Percentiles rank a stretch among this genome's conserved stretches.
Conservation (phyloP, 2,797 vertebrate genomes). For the Gephyroberyx darwinii region DNA sequence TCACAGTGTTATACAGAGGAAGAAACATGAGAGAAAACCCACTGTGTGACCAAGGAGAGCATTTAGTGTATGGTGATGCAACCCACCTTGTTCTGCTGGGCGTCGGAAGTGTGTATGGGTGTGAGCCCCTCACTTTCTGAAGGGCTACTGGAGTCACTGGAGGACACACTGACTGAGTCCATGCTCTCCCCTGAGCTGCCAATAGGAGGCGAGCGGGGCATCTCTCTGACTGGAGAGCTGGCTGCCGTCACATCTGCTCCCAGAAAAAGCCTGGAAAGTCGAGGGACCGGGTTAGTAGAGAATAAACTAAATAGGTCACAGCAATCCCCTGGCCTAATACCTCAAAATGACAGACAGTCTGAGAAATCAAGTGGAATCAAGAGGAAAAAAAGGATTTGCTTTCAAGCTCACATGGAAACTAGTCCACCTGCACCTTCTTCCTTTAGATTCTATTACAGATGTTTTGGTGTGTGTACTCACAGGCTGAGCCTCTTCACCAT, state of each 20-base stretch:
- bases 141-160: slow-evolving; percentile 89
- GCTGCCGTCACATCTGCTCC: slow-evolving; percentile 81
- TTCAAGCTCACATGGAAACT: neutral
- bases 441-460: neutral
- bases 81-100: slow-evolving; percentile 88
- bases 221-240: slow-evolving; percentile 88
- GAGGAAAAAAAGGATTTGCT: neutral
- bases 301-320: slow-evolving; percentile 38
- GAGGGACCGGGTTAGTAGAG: slow-evolving; percentile 43
- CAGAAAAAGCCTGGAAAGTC: slow-evolving; percentile 85
- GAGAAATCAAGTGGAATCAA: neutral
- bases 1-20: no score
- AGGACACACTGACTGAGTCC: slow-evolving; percentile 93
- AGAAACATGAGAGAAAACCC: neutral
- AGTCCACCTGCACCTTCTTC: neutral
- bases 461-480: slow-evolving; percentile 81
- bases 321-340: neutral
- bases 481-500: slow-evolving; percentile 97
- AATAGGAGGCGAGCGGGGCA: slow-evolving; percentile 82
- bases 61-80: neutral
- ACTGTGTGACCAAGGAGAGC: neutral
- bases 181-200: slow-evolving; percentile 94
- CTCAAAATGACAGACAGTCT: slow-evolving; percentile 13
- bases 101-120: slow-evolving; percentile 79
- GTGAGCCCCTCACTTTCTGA: slow-evolving; percentile 83